A percentile compares a stretch with the other conserved stretches of the same genome.
Conservation (phyloP, 2,113 vertebrate species). For the Gnathonemus echidnorhynchus region DNA sequence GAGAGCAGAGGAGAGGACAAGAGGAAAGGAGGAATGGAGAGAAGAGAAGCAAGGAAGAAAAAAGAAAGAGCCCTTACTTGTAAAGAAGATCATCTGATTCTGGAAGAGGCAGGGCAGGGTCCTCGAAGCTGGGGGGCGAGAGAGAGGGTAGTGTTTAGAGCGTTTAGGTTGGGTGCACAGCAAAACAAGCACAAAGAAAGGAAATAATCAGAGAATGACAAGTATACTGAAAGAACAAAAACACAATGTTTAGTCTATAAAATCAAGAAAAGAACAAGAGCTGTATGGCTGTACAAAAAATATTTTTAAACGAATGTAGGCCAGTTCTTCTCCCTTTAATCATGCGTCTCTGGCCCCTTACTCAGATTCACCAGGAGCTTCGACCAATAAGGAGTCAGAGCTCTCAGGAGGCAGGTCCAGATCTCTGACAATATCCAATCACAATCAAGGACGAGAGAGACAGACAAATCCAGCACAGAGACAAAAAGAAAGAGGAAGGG, state of each 20-base stretch:
- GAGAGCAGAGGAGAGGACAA: no score
- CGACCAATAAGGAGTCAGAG: slow-evolving; percentile 78
- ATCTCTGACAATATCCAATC: slow-evolving; percentile 80
- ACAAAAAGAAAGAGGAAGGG: slow-evolving; percentile 37
- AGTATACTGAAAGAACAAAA: not conserved
- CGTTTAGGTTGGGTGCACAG: slow-evolving; percentile 13
- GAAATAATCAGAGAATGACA: not conserved
- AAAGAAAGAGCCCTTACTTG: slow-evolving; percentile 70
- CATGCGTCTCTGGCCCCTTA: slow-evolving; percentile 66
- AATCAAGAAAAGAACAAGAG: not conserved
- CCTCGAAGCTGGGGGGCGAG: slow-evolving; percentile 62
- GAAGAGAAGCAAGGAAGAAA: not conserved
- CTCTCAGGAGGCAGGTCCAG: slow-evolving; percentile 81
- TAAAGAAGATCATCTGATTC: slow-evolving; percentile 86
- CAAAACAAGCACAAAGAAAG: not conserved
- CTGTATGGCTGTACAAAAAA: not conserved
- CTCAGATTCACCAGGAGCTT: slow-evolving; percentile 79
- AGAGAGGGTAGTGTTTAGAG: slow-evolving; percentile 58
- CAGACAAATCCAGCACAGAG: slow-evolving; percentile 47
- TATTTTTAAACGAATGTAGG: not conserved
- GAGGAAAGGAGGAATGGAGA: no score
- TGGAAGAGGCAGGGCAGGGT: slow-evolving; percentile 75
- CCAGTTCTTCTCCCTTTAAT: not conserved
- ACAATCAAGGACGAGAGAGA: slow-evolving; percentile 59
- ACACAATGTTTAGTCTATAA: not conserved